Evolutionary conservation across 2,113 vertebrate genomes (phyloP).

Genomic region (Chionis minor): DNA sequence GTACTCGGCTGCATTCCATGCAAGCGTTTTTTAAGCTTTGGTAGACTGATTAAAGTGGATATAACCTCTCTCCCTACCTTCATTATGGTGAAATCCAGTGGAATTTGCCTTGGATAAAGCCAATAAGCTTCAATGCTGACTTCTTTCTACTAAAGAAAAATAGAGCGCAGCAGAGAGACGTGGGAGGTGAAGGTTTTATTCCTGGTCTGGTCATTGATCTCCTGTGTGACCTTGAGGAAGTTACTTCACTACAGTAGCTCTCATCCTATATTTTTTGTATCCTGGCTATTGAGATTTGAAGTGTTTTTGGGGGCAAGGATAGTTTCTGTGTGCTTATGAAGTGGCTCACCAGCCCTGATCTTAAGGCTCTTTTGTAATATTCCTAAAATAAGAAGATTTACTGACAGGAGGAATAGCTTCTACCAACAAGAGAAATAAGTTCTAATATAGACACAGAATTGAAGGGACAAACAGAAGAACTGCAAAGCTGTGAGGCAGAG

Average conservation of each 20-base stretch:
- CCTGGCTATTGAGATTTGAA: not conserved
- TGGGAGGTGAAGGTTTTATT: constrained; percentile 1
- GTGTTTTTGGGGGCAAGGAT: accelerated
- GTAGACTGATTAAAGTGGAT: not conserved
- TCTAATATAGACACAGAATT: not conserved
- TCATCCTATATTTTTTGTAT: not conserved
- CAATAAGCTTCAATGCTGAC: not conserved
- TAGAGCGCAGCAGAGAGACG: not conserved
- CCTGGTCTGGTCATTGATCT: not conserved
- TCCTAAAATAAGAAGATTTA: not conserved
- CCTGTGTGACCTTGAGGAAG: not conserved
- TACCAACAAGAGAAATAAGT: not conserved
- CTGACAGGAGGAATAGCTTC: not conserved
- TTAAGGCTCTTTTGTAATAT: not conserved
- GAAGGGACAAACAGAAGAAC: not conserved
- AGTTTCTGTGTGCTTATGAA: not conserved
- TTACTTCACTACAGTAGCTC: not conserved
- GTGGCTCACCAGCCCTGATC: not conserved
- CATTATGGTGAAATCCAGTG: not conserved
- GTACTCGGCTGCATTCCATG: not conserved
- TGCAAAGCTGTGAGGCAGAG: not conserved
- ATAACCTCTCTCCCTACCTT: not conserved
- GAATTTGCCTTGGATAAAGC: not conserved
- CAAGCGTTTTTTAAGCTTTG: not conserved
- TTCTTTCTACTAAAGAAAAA: not conserved